phyloP scores from a whole-genome alignment of 1,140 invertebrate species.

The Lycorma delicatula region DNA sequence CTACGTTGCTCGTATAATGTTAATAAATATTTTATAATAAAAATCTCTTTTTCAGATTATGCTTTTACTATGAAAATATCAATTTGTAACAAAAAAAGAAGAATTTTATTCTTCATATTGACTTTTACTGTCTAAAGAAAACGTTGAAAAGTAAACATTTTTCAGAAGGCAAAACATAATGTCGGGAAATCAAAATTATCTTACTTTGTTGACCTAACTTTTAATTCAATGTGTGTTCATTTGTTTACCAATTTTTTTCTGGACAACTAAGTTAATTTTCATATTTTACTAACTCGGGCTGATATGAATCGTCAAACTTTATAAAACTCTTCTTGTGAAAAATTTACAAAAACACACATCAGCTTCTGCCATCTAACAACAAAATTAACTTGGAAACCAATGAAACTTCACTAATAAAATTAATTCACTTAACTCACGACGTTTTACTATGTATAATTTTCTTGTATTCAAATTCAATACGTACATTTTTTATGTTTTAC shows the following conservation, averaged over 20 bases:
- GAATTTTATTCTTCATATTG: not conserved
- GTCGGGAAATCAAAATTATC: not conserved
- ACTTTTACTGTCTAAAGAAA: not conserved
- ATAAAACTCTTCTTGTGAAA: not conserved
- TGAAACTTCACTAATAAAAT: no score
- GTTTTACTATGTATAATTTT: no score
- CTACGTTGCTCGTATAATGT: not conserved
- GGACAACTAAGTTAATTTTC: not conserved
- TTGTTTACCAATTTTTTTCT: not conserved
- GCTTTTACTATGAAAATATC: not conserved
- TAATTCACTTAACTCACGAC: no score
- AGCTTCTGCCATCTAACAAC: not conserved
- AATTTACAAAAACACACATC: not conserved
- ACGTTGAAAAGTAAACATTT: not conserved
- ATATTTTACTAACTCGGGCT: not conserved
- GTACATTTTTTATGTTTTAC: no score
- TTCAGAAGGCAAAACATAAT: not conserved
- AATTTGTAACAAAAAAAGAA: not conserved
- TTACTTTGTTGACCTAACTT: not conserved
- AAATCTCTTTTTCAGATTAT: not conserved
- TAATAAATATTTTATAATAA: not conserved
- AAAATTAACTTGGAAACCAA: no score
- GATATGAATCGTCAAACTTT: not conserved
- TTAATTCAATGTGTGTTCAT: not conserved
- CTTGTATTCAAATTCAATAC: no score